phyloP scores from a whole-genome alignment of 2,113 vertebrate genomes.

The Rhombomys opimus region DNA sequence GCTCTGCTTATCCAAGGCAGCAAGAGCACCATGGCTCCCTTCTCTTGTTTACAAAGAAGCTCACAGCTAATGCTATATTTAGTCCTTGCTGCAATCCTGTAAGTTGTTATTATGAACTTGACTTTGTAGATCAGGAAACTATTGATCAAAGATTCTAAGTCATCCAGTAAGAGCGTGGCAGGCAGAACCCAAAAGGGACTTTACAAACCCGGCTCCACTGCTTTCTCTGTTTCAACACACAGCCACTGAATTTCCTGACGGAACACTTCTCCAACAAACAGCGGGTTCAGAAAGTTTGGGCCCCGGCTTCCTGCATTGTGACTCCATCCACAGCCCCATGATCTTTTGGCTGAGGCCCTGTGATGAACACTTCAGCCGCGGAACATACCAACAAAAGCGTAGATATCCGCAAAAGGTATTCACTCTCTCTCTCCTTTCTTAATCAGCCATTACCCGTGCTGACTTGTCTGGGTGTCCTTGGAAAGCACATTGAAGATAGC shows the following conservation, averaged over 20 bases:
- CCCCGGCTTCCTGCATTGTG: background rate
- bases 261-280: background rate
- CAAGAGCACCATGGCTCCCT: background rate
- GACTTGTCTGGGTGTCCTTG: background rate
- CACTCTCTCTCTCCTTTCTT: background rate
- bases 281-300: background rate
- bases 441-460: background rate
- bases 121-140: constrained; percentile 40
- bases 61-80: constrained; percentile 11
- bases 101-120: constrained; percentile 24
- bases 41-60: constrained; percentile 35
- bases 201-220: background rate
- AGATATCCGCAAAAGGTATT: background rate
- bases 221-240: constrained; percentile 17
- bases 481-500: background rate
- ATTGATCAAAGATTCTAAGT: constrained; percentile 37
- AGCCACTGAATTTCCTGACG: constrained; percentile 5
- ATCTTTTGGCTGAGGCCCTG: background rate
- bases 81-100: background rate
- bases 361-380: background rate
- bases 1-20: constrained; percentile 10
- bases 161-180: background rate
- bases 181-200: constrained; percentile 46
- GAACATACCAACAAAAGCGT: background rate
- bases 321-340: background rate